These are phyloP conservation scores for Cheilosia variabilis DNA, from an alignment of 2,888 invertebrate species.

Conservation along the genomic window DNA sequence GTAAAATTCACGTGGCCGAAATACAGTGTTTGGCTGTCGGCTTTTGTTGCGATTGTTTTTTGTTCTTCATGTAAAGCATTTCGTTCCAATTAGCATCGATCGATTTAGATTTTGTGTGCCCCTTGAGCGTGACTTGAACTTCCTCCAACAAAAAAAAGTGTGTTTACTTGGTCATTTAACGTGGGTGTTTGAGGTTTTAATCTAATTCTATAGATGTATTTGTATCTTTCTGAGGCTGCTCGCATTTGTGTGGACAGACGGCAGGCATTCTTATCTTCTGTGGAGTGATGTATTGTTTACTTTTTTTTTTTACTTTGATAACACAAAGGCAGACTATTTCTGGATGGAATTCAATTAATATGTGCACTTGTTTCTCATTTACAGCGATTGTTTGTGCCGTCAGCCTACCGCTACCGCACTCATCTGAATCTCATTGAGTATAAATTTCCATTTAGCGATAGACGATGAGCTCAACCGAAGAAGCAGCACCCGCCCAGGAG, in stretches of 20 bases:
- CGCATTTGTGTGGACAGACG: background rate
- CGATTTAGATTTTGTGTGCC: constrained; percentile 5
- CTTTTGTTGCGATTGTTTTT: constrained; percentile 14
- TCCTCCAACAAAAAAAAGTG: constrained; percentile 1
- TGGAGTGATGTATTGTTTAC: constrained; percentile 40
- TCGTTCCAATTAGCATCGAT: constrained; percentile 61
- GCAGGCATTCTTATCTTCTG: constrained; percentile 17
- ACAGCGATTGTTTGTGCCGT: constrained; percentile 27
- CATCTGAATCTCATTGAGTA: constrained; percentile 22
- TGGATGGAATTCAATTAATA: constrained; percentile 45
- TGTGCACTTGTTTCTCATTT: constrained; percentile 41
- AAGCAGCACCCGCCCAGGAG: constrained; percentile 55
- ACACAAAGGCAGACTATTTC: background rate
- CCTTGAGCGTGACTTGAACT: constrained; percentile 54
- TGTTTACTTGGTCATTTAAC: constrained; percentile 36
- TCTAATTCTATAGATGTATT: constrained; percentile 3
- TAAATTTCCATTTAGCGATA: constrained; percentile 13
- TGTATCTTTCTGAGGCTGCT: background rate
- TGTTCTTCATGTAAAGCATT: constrained; percentile 13
- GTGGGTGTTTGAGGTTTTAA: constrained; percentile 13
- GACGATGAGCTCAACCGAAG: constrained; percentile 66
- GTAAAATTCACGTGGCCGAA: constrained; percentile 51
- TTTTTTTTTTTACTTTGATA: background rate
- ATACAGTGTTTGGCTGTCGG: background rate
- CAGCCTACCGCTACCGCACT: constrained; percentile 1